phyloP scores from a whole-genome alignment of 2,888 invertebrate genomes.

The Drosophila bunnanda region DNA sequence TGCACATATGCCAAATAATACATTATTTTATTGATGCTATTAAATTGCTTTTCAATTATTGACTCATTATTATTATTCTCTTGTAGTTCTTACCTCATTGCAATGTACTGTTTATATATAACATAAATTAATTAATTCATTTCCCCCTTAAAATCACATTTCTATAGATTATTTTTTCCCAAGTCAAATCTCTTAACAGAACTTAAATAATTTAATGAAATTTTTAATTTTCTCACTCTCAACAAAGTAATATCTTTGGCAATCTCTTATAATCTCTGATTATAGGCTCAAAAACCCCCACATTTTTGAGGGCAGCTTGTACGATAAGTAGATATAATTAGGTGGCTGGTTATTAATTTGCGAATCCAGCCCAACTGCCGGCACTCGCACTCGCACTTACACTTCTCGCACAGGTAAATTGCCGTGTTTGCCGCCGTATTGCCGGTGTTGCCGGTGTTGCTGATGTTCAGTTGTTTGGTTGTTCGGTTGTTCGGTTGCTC shows the following conservation, averaged over 20 bases:
- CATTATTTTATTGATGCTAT: not conserved
- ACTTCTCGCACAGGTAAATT: constrained; percentile 8
- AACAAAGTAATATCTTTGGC: not conserved
- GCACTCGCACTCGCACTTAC: constrained; percentile 17
- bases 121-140: not conserved
- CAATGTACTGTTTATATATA: not conserved
- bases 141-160: not conserved
- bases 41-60: too few species aligned
- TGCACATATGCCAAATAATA: not conserved
- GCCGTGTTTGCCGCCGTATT: constrained; percentile 17
- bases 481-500: not conserved
- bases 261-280: not conserved
- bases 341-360: constrained; percentile 23
- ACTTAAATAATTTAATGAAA: not conserved
- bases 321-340: constrained; percentile 22
- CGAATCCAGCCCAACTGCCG: constrained; percentile 11
- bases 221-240: not conserved
- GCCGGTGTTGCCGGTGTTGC: not conserved
- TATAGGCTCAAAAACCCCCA: not conserved
- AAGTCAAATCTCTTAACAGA: not conserved
- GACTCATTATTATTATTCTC: too few species aligned
- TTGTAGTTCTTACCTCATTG: too few species aligned
- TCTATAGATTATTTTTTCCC: not conserved
- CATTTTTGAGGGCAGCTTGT: not conserved
- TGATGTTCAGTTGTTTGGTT: not conserved